These are phyloP conservation scores for Champsocephalus gunnari DNA, from an alignment of 2,797 vertebrate genomes.

Conservation along the genomic window DNA sequence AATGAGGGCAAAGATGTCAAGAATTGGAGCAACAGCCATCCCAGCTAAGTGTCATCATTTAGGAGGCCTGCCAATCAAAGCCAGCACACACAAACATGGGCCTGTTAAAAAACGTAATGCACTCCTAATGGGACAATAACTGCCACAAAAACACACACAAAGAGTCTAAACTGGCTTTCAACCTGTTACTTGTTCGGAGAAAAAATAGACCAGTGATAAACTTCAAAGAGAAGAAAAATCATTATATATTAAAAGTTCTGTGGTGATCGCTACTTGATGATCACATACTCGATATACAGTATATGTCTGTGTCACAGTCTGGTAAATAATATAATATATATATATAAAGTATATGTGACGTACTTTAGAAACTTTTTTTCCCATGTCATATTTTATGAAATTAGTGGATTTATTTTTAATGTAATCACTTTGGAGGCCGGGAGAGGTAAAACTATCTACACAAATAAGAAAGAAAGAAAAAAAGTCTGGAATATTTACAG, in stretches of 20 bases:
- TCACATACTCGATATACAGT: not conserved
- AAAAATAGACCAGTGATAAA: not conserved
- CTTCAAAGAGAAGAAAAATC: not conserved
- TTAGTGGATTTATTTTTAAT: not conserved
- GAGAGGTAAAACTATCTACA: not conserved
- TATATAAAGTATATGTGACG: not conserved
- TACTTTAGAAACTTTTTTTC: not conserved
- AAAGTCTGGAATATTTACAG: not conserved
- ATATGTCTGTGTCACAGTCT: not conserved
- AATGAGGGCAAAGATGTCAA: slow-evolving; percentile 25
- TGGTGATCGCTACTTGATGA: not conserved
- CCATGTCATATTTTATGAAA: not conserved
- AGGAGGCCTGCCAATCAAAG: slow-evolving; percentile 11
- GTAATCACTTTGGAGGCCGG: not conserved
- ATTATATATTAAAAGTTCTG: not conserved
- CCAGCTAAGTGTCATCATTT: slow-evolving; percentile 12
- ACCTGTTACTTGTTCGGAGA: not conserved
- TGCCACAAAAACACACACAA: not conserved
- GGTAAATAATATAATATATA: not conserved
- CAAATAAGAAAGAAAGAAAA: not conserved
- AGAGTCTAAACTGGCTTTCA: not conserved
- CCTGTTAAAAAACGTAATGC: slow-evolving; percentile 16
- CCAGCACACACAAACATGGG: slow-evolving; percentile 1
- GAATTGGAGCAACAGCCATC: not conserved
- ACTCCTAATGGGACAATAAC: slow-evolving; percentile 6